Conservation (phyloP, 2,888 invertebrate species). For the Hecatera dysodea region DNA sequence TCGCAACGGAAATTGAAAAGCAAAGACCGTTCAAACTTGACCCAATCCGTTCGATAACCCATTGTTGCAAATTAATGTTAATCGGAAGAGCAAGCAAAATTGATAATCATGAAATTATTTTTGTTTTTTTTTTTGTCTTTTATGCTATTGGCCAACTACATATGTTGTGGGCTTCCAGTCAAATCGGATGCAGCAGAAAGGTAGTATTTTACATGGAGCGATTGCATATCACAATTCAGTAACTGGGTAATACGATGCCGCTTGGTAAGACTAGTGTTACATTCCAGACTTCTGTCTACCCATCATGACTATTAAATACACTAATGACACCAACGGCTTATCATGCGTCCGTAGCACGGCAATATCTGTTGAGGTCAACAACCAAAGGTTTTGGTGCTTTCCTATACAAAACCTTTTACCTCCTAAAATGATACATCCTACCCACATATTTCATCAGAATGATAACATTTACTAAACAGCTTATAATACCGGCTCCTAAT, state of each 20-base stretch:
- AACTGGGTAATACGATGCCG: too few species aligned
- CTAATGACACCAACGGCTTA: too few species aligned
- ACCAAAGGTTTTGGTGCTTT: background rate
- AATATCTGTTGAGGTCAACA: background rate
- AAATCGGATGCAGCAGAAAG: too few species aligned
- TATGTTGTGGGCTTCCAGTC: too few species aligned
- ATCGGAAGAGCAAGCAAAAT: background rate
- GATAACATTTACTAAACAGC: constrained; percentile 46
- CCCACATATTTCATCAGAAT: constrained; percentile 36
- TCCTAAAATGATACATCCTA: background rate
- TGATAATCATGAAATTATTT: background rate
- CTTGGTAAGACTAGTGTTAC: too few species aligned
- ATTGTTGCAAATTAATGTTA: constrained; percentile 34
- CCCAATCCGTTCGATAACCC: constrained; percentile 63
- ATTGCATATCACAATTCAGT: too few species aligned
- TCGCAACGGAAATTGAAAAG: constrained; percentile 77
- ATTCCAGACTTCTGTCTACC: too few species aligned
- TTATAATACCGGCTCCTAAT: constrained; percentile 37
- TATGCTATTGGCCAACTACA: too few species aligned
- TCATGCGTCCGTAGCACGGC: too few species aligned
- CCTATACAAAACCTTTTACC: background rate
- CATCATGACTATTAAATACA: too few species aligned
- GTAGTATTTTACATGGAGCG: too few species aligned
- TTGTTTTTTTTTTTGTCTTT: too few species aligned
- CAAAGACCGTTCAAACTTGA: constrained; percentile 70